Evolutionary conservation across 2,113 vertebrate species (phyloP).

Genomic region (Anser brachyrhynchus): DNA sequence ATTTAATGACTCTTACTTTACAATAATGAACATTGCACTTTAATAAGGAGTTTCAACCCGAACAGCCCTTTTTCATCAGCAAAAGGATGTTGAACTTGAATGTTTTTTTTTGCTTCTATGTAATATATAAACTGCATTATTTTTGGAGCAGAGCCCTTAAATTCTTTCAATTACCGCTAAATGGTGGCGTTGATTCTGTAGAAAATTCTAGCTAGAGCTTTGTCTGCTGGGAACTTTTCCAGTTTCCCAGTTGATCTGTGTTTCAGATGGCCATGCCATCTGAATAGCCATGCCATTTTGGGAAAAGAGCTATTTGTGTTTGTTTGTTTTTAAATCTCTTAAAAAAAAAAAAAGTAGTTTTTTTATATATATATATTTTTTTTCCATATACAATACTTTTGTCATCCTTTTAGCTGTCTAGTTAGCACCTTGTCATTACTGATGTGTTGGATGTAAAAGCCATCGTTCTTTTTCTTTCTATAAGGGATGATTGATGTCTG

Average conservation of each 20-base stretch:
- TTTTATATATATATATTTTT: no score
- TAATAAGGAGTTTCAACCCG: not conserved
- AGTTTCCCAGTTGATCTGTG: not conserved
- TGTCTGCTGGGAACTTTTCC: not conserved
- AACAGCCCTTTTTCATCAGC: not conserved
- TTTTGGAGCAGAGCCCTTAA: constrained; percentile 13
- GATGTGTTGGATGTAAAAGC: not conserved
- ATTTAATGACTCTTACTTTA: not conserved
- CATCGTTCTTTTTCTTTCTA: not conserved
- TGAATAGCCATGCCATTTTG: not conserved
- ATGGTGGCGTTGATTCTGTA: not conserved
- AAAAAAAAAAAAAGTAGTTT: no score
- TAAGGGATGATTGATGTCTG: not conserved
- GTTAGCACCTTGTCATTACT: not conserved
- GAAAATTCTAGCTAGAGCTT: not conserved
- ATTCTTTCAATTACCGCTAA: not conserved
- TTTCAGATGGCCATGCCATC: not conserved
- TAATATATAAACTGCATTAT: not conserved
- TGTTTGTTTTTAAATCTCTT: not conserved
- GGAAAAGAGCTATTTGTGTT: not conserved
- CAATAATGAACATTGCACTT: not conserved
- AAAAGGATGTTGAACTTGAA: not conserved
- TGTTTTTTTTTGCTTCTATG: not conserved
- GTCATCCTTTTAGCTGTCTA: not conserved
- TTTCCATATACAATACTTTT: not conserved